Evolutionary conservation across 2,113 vertebrate species (phyloP).

Genomic region (Hippocampus zosterae): DNA sequence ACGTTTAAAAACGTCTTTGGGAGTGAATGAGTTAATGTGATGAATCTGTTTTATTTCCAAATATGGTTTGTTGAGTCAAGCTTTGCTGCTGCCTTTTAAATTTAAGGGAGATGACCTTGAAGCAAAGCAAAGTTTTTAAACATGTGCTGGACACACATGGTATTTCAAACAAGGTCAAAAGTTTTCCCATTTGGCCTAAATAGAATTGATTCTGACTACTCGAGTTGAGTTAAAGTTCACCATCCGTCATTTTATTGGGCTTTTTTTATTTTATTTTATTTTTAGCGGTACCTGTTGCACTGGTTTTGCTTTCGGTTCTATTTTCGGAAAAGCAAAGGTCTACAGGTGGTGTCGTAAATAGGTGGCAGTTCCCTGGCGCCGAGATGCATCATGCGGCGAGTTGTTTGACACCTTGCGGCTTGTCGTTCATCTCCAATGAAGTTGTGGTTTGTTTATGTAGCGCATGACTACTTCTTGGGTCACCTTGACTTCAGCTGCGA

Average conservation of each 20-base stretch:
- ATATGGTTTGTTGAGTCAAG: neutral
- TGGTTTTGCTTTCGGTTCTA: neutral
- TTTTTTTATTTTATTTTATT: neutral
- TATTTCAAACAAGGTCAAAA: conserved; percentile 28
- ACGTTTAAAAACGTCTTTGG: too few relatives aligned
- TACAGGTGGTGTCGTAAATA: neutral
- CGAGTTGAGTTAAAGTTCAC: conserved; percentile 13
- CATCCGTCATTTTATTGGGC: neutral
- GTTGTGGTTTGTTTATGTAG: neutral
- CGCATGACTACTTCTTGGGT: conserved; percentile 1
- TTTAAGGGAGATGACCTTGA: conserved; percentile 35
- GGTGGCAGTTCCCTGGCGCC: neutral
- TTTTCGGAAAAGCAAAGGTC: neutral
- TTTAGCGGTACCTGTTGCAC: neutral
- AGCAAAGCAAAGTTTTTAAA: conserved; percentile 19
- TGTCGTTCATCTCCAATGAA: neutral
- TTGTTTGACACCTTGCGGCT: neutral
- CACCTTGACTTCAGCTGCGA: conserved; percentile 15
- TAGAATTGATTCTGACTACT: conserved; percentile 15
- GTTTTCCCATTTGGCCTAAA: conserved; percentile 21
- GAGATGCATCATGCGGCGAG: neutral
- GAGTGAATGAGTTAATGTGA: neutral
- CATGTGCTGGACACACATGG: conserved; percentile 17
- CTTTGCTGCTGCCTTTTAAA: neutral
- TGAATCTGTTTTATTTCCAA: neutral